Conservation (phyloP, 2,888 invertebrate species). For the Chaetoderma sp. region DNA sequence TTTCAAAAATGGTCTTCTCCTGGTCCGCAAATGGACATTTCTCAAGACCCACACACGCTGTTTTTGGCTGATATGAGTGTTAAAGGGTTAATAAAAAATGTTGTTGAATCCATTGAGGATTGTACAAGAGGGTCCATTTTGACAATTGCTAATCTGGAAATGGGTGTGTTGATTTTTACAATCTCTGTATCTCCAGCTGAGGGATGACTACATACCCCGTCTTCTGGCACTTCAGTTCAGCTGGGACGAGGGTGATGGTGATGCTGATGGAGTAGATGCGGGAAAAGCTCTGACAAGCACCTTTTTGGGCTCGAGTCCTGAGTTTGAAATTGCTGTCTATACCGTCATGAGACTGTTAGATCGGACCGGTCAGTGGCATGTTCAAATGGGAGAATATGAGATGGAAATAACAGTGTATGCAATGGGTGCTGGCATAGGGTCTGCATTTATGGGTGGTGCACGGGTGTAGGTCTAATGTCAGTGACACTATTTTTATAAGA, state of each 20-base stretch:
- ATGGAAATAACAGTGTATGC: constrained; percentile 55
- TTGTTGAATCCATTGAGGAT: too few species aligned
- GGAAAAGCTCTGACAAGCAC: constrained; percentile 66
- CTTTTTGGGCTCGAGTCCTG: constrained; percentile 68
- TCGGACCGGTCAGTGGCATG: constrained; percentile 42
- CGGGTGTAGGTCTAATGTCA: too few species aligned
- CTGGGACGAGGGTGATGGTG: constrained; percentile 44
- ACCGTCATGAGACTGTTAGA: constrained; percentile 58
- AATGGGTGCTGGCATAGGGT: constrained; percentile 56
- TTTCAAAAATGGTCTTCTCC: too few species aligned
- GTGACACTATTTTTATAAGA: too few species aligned
- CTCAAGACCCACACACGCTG: too few species aligned
- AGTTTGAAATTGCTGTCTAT: constrained; percentile 69
- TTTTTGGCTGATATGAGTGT: too few species aligned
- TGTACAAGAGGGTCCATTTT: too few species aligned
- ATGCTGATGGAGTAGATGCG: constrained; percentile 40
- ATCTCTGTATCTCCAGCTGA: constrained; percentile 48
- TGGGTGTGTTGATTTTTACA: too few species aligned
- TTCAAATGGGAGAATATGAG: constrained; percentile 63
- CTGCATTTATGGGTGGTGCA: constrained; percentile 56
- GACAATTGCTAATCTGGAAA: too few species aligned
- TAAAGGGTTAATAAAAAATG: too few species aligned
- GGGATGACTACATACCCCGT: constrained; percentile 58
- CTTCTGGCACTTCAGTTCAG: constrained; percentile 66
- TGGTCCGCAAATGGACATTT: too few species aligned